Percentiles rank a stretch among this genome's conserved stretches.
These are phyloP conservation scores for Lepilemur septentrionalis DNA, from an alignment of 2,797 vertebrate genomes.

Conservation along the genomic window DNA sequence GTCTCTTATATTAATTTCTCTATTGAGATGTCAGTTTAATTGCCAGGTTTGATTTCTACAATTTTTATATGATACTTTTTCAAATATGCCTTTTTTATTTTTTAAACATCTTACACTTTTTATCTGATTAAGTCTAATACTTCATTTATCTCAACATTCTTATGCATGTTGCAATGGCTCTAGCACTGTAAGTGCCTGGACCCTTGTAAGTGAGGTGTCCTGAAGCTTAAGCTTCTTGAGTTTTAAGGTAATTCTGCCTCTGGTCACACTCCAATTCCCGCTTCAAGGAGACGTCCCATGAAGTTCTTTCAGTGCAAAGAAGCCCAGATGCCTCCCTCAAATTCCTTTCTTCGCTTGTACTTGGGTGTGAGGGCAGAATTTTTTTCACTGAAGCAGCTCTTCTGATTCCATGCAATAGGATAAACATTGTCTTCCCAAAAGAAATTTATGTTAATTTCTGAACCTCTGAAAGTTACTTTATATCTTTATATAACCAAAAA, in stretches of 20 bases:
- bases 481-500: too few species aligned
- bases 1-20: neutral
- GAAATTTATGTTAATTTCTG: neutral
- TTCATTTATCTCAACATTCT: neutral
- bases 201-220: neutral
- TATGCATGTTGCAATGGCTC: neutral
- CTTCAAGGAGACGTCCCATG: neutral
- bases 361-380: neutral
- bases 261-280: neutral
- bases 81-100: neutral
- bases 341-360: neutral
- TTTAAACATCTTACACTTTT: neutral
- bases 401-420: neutral
- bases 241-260: neutral
- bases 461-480: neutral
- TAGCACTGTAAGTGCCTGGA: neutral
- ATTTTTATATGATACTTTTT: neutral
- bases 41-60: neutral
- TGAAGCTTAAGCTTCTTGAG: neutral
- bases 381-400: neutral
- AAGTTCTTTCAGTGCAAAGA: neutral
- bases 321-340: neutral
- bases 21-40: neutral
- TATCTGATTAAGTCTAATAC: neutral
- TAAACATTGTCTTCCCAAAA: neutral